Base-by-base conservation (phyloP, 53 echinoderm and acorn worm species). In the Zoroaster sp. region DNA sequence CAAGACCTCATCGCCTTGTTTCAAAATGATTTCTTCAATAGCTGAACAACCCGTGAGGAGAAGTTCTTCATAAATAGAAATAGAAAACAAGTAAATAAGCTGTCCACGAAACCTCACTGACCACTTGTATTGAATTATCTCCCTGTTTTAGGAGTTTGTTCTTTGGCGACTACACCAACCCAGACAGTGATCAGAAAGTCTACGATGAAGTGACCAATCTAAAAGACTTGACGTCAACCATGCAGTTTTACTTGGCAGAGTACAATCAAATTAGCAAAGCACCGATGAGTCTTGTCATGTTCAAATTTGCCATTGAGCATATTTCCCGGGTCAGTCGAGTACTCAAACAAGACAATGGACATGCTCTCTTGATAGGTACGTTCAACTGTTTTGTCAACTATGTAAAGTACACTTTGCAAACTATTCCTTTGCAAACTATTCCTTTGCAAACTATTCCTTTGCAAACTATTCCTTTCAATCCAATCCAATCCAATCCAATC, bases 241-340 rank as follows among this genome's bases (percentile, higher is more conserved):
- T 96, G 99, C 93, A 99, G 86, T 89, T 41, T 18, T 99, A 92
- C 87, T 55, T 99, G 18, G 89, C 89, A 12, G 99, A 99, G 86
- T 99, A 92, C 89, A 99, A 99, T 65, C 91, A 74, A 80, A 91
- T 99, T 75, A 99, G 99, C 67, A 99, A 99, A 74, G 94, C 99
- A 5, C 96, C 99, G 2, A 96, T 98, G 98, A 94, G 94, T 52
- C 89, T 99, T 20, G 99, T 99, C 90, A 96, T 99, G 99, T 99
- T 99, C 90, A 97, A 96, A 85, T 99, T 99, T 94, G 99, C 99
- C 40, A 99, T 99, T 54, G 99, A 99, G 70, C 99, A 99, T 42
- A 99, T 99, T 83, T 99, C 99, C 36, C 47, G 96, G 44, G 95
- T 99, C 69, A 92, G 96, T 65, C 93, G 99, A 40, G 96, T 99